Conservation (phyloP, 1,140 invertebrate species). For the Nomia melanderi region DNA sequence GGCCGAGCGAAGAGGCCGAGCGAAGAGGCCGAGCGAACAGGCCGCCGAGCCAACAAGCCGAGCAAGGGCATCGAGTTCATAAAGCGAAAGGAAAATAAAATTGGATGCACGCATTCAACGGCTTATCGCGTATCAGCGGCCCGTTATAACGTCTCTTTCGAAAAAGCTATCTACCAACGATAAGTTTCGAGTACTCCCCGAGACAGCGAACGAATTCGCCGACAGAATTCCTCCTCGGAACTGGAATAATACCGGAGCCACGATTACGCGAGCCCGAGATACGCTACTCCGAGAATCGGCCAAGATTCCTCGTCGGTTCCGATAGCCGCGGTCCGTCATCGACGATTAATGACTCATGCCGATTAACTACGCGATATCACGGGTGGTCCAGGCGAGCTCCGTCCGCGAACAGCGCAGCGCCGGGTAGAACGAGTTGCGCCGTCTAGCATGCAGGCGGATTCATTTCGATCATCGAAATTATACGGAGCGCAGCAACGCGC, state of each 20-base stretch:
- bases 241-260: slow-evolving; percentile 15
- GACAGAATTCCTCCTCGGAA: not conserved
- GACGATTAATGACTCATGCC: slow-evolving; percentile 8
- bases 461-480: slow-evolving; percentile 23
- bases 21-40: too few relatives aligned
- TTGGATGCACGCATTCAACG: not conserved
- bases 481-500: not conserved
- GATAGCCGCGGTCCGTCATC: not conserved
- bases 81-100: not conserved
- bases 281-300: too few relatives aligned
- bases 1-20: too few relatives aligned
- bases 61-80: not conserved
- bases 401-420: too few relatives aligned
- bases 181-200: not conserved
- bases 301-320: not conserved
- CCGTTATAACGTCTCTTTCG: not conserved
- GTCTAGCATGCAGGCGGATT: too few relatives aligned
- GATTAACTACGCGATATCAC: slow-evolving; percentile 27
- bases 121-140: not conserved
- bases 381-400: not conserved
- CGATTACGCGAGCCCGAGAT: slow-evolving; percentile 8
- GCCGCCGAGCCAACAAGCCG: not conserved
- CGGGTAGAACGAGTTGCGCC: too few relatives aligned
- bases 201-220: not conserved
- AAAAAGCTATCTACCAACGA: not conserved